phyloP scores from a whole-genome alignment of 2,797 vertebrate genomes.

The Coranthus polyacanthus region DNA sequence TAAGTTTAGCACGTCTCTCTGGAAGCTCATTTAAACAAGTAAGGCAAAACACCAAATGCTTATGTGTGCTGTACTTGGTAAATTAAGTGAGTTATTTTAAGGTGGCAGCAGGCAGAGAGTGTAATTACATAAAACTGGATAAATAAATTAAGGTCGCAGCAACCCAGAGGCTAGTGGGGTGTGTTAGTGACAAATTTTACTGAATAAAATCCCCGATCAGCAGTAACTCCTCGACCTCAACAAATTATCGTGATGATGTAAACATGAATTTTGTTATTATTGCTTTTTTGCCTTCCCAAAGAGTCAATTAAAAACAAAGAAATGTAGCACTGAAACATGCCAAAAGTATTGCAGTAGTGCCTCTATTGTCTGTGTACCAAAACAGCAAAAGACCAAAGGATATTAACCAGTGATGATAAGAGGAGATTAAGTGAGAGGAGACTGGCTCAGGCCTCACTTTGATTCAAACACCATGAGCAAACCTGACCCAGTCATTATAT shows the following conservation, averaged over 20 bases:
- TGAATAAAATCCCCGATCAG: not conserved
- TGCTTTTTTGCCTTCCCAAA: not conserved
- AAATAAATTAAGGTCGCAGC: not conserved
- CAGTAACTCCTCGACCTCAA: not conserved
- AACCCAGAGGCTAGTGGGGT: not conserved
- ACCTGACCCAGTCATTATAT: conserved; percentile 39
- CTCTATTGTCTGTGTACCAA: not conserved
- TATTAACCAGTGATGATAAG: conserved; percentile 43
- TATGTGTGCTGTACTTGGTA: not conserved
- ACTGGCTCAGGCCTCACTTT: conserved; percentile 15
- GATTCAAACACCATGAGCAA: conserved; percentile 27
- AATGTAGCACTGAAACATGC: not conserved
- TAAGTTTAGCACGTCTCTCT: conserved; percentile 15
- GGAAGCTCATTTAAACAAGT: conserved; percentile 30
- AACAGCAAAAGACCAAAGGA: conserved; percentile 32
- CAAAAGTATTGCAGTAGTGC: conserved; percentile 12
- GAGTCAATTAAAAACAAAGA: not conserved
- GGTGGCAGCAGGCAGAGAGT: conserved; percentile 9
- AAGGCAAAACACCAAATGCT: not conserved
- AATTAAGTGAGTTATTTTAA: conserved; percentile 31
- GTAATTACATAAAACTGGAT: not conserved
- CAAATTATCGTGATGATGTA: not conserved
- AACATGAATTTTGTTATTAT: not conserved
- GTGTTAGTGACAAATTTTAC: not conserved
- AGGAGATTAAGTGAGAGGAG: conserved; percentile 28